Base-by-base conservation (phyloP, 2,888 invertebrate genomes). In the Apotomis turbidana region DNA sequence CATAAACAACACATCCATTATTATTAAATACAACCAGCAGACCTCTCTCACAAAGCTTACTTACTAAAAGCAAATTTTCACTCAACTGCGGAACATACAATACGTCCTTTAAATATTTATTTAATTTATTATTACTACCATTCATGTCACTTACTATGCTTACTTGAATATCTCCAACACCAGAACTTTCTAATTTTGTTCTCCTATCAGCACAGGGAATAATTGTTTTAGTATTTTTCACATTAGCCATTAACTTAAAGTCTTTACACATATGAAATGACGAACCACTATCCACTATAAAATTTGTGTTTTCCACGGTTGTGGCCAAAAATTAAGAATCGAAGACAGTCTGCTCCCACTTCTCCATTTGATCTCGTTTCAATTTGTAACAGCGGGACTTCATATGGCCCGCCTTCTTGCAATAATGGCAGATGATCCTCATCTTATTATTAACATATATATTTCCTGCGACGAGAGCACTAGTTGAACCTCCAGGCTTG, bases 241-340 rank as follows among this genome's bases (percentile, higher is more conserved):
- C 54, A 41, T 13, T 64, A 54, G 13, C 9, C 38, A n/a, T 54
- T 41, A 41, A 10, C 2, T 64, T 5, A 54, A 4, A 10, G 10
- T 54, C 13, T 15, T 54, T 64, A 15, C 38, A 41, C 63, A 64
- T 41, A 8, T 54, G 63, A 9, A 41, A 54, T 2, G 63, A 52
- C 10, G 63, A 52, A 0, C 63, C 54, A 54, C 63, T 64, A 13
- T 64, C 63, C 54, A 64, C n/a, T n/a, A n/a, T n/a, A n/a, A n/a
- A n/a, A n/a, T n/a, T n/a, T n/a, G n/a, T n/a, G n/a, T n/a, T n/a
- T n/a, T n/a, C n/a, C n/a, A n/a, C n/a, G n/a, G 41, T 1, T 9
- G 63, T 4, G 41, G 63, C 54, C 41, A 64, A 12, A 54, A 64
- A 64, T 10, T 54, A 54, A n/a, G 63, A 54, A 6, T 38, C 63